Evolutionary conservation across 2,797 vertebrate genomes (phyloP), one percentile per base, ranked within the genome.

Genomic region (Pipistrellus nathusii): DNA sequence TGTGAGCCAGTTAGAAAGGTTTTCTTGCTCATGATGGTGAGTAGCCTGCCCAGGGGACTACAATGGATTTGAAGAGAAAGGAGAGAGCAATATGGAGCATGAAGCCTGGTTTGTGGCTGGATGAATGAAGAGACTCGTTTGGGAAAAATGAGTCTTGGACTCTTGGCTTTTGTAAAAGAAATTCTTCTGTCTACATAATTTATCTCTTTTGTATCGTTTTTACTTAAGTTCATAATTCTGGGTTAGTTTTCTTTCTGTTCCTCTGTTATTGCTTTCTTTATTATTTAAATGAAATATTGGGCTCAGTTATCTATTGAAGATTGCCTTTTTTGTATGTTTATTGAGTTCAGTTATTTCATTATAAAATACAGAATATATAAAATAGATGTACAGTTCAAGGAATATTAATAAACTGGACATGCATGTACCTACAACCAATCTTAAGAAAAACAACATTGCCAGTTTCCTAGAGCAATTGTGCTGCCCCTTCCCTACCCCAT

Each of bases 221-320:
- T 32, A n/a, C n/a, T 75, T 48, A 30, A 93, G 57, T 35, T 86
- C n/a, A 20, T 84, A 85, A 35, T 93, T 88, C 41, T 84, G 12
- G 27, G 53, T 25, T 90, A 7, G 7, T 82, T 96, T 91, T 92
- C 68, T 90, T 93, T 88, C 30, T 84, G 44, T 87, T n/a, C 25
- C 25, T 83, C 25, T 86, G 11, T 44, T 92, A 46, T 13, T 91
- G 17, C 38, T 86, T 77, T 23, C 51, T 21, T 81, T 46, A 64
- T 86, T 88, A 55, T 77, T 89, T 75, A 73, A 94, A 92, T 35
- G 53, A 83, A 72, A 62, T 62, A 0, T 66, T 86, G 51, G 12
- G 12, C 32, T 93, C 18, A 77, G 38, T 77, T 88, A 30, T 69
- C 46, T 93, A 6, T 66, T 44, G 78, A 94, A 48, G 14, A 15